These are phyloP conservation scores for Timema podura DNA, from an alignment of 2,888 invertebrate species.

Conservation along the genomic window DNA sequence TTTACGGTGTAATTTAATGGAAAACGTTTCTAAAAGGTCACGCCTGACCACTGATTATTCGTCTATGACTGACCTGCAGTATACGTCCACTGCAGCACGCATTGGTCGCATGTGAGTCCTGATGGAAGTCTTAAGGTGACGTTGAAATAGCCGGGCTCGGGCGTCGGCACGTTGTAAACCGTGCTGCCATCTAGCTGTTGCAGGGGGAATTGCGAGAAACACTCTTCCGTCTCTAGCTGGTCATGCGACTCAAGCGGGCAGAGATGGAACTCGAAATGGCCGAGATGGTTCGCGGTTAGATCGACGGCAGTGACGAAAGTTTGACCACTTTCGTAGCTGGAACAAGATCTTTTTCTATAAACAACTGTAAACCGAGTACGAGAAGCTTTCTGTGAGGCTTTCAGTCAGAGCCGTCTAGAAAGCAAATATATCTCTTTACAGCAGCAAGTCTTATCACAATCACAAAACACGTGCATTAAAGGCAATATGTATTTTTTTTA, in stretches of 20 bases:
- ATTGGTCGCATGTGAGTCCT: conserved; percentile 26
- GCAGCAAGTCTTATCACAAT: too few species aligned
- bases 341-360: too few species aligned
- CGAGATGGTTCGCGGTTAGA: conserved; percentile 49
- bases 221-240: conserved; percentile 50
- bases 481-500: too few species aligned
- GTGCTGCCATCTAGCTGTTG: conserved; percentile 39
- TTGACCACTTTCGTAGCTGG: conserved; percentile 40
- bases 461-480: too few species aligned
- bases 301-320: conserved; percentile 41
- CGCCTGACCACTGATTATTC: background rate
- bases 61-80: conserved; percentile 22
- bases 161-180: conserved; percentile 34
- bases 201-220: conserved; percentile 47
- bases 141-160: conserved; percentile 37
- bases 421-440: too few species aligned
- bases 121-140: conserved; percentile 36
- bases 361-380: too few species aligned
- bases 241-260: conserved; percentile 47
- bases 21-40: background rate
- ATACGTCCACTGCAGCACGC: conserved; percentile 30
- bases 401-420: too few species aligned
- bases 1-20: too few species aligned
- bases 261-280: conserved; percentile 49
- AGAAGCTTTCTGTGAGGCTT: too few species aligned